Percentiles rank a stretch among this genome's conserved stretches.
Evolutionary conservation across 2,113 vertebrate genomes (phyloP).

Genomic region (Ceratotherium simum): DNA sequence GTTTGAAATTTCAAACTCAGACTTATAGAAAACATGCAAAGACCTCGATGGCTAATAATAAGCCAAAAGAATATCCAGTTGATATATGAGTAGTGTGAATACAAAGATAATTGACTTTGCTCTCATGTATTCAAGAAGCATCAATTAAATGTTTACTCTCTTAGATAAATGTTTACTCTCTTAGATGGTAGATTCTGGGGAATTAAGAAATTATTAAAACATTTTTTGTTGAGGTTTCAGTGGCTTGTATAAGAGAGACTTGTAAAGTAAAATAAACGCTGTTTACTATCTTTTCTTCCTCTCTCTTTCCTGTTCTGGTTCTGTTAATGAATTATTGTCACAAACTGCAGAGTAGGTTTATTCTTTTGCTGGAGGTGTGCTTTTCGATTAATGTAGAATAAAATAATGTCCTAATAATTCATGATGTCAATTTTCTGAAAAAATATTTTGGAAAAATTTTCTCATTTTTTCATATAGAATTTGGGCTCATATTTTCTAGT

Average conservation of each 20-base stretch:
- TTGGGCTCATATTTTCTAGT: not conserved
- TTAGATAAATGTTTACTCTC: conserved; percentile 31
- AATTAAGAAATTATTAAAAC: not conserved
- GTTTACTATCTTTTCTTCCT: not conserved
- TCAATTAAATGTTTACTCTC: conserved; percentile 19
- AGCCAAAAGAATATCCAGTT: not conserved
- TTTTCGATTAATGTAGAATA: conserved; percentile 56
- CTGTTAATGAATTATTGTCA: not conserved
- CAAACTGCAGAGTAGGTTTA: not conserved
- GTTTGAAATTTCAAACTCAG: conserved; percentile 42
- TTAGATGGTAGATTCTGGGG: not conserved
- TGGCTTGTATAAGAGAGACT: not conserved
- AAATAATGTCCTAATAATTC: not conserved
- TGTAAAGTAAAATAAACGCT: conserved; percentile 4
- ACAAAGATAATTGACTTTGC: not conserved
- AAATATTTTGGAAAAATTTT: not conserved
- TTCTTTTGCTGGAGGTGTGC: not conserved
- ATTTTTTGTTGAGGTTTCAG: conserved; percentile 20
- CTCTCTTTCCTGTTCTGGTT: not conserved
- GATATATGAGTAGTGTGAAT: not conserved
- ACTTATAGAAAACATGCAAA: not conserved
- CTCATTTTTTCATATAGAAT: not conserved
- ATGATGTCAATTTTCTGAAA: not conserved
- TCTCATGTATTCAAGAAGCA: not conserved
- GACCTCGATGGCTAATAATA: not conserved